Evolutionary conservation across 2,113 vertebrate species (phyloP).

Genomic region (Emydocephalus ijimae): DNA sequence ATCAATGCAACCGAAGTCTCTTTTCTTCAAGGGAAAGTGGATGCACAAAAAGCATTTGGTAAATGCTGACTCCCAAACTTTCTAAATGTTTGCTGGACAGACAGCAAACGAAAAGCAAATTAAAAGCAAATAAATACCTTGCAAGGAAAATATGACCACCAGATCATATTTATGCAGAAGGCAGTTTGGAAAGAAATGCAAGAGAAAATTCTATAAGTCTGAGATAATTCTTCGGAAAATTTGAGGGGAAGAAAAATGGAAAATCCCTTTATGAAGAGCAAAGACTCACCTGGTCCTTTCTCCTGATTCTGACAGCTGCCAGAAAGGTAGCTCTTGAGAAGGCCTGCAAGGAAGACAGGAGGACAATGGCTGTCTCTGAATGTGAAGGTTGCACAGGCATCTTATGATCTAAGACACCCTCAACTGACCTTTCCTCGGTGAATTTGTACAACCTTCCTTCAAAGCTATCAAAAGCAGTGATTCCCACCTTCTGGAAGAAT

Average conservation of each 20-base stretch:
- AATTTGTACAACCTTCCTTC: not conserved
- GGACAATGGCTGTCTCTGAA: not conserved
- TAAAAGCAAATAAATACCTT: not conserved
- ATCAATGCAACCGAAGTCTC: not conserved
- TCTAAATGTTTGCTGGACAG: not conserved
- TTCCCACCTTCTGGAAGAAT: not conserved
- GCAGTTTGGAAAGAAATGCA: not conserved
- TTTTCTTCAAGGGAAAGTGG: not conserved
- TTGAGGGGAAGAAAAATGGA: not conserved
- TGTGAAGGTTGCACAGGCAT: not conserved
- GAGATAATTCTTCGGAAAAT: not conserved
- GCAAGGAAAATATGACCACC: too few species aligned
- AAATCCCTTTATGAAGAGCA: not conserved
- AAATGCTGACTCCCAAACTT: not conserved
- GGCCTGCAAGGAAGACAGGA: not conserved
- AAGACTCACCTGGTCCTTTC: not conserved
- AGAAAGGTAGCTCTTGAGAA: too few species aligned
- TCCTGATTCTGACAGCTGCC: not conserved
- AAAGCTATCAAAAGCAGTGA: not conserved
- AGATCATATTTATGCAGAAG: not conserved
- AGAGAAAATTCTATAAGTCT: not conserved
- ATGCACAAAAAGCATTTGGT: not conserved
- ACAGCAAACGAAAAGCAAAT: not conserved
- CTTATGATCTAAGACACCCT: not conserved
- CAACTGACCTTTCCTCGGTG: not conserved